phyloP scores from a whole-genome alignment of 2,797 vertebrate species.

The Eupleurogrammus muticus region DNA sequence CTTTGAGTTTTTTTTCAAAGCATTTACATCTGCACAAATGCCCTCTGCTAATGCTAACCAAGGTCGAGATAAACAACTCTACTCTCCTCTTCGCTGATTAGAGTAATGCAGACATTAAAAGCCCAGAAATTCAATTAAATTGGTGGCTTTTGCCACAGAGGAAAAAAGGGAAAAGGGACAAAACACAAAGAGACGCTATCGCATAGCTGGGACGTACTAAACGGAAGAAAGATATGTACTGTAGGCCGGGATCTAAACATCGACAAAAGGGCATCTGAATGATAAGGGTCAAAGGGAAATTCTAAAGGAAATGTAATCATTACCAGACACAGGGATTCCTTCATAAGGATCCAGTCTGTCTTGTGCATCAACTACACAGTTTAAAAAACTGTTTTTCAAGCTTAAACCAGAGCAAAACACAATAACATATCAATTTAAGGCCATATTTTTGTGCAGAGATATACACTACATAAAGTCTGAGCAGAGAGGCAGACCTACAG shows the following conservation, averaged over 20 bases:
- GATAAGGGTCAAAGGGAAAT: constrained; percentile 82
- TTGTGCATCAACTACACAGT: constrained; percentile 45
- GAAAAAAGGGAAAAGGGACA: constrained; percentile 70
- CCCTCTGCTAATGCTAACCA: constrained; percentile 78
- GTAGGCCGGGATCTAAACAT: constrained; percentile 74
- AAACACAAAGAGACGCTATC: constrained; percentile 75
- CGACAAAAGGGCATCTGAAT: constrained; percentile 80
- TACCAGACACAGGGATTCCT: constrained; percentile 65
- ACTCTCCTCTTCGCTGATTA: constrained; percentile 78
- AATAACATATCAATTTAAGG: constrained; percentile 40
- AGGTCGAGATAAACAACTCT: constrained; percentile 86
- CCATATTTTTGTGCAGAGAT: constrained; percentile 19
- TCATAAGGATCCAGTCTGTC: constrained; percentile 52
- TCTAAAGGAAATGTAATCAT: constrained; percentile 78
- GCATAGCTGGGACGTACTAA: constrained; percentile 67
- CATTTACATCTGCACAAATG: constrained; percentile 66
- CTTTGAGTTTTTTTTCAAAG: constrained; percentile 45
- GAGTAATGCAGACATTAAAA: constrained; percentile 87
- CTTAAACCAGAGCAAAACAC: constrained; percentile 18
- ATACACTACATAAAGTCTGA: constrained; percentile 24
- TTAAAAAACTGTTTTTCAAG: constrained; percentile 49
- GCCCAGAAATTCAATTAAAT: constrained; percentile 86
- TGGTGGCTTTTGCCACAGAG: constrained; percentile 80
- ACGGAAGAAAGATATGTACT: constrained; percentile 75
- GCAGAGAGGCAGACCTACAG: constrained; percentile 36